A percentile compares a stretch with the other conserved stretches of the same genome.
Evolutionary conservation across 2,797 vertebrate species (phyloP).

Genomic region (Acipenser ruthenus): DNA sequence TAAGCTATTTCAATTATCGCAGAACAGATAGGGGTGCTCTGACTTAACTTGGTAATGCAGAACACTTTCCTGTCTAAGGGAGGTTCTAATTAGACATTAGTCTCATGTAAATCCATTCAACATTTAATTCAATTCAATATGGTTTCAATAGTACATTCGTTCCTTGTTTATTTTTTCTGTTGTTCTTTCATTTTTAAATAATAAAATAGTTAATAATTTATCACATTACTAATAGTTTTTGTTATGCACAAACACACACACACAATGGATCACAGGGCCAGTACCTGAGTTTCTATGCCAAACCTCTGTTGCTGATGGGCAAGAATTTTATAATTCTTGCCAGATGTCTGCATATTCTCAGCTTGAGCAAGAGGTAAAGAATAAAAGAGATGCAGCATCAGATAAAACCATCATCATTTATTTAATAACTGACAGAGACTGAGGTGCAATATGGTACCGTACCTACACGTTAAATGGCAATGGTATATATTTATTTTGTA

Average conservation of each 20-base stretch:
- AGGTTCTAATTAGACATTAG: slow-evolving; percentile 19
- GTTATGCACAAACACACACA: slow-evolving; percentile 14
- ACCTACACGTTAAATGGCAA: background rate
- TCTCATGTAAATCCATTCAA: slow-evolving; percentile 31
- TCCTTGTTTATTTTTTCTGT: slow-evolving; percentile 24
- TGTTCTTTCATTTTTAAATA: slow-evolving; percentile 20
- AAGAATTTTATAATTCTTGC: slow-evolving; percentile 36
- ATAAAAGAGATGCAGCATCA: slow-evolving; percentile 39
- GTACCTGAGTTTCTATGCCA: slow-evolving; percentile 32
- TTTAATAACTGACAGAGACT: slow-evolving; percentile 26
- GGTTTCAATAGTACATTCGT: slow-evolving; percentile 18
- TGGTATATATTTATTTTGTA: background rate
- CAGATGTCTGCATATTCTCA: slow-evolving; percentile 41
- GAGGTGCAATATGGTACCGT: slow-evolving; percentile 1
- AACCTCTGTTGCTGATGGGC: slow-evolving; percentile 40
- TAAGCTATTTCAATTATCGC: slow-evolving; percentile 18
- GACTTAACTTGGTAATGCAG: slow-evolving; percentile 23
- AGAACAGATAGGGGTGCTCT: slow-evolving; percentile 1
- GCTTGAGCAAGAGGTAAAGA: slow-evolving; percentile 39
- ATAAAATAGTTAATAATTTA: slow-evolving; percentile 35
- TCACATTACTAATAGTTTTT: slow-evolving; percentile 16
- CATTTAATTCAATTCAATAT: slow-evolving; percentile 13
- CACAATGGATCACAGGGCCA: slow-evolving; percentile 26
- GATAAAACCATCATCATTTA: slow-evolving; percentile 47
- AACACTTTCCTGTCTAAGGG: slow-evolving; percentile 18